Base-by-base conservation (phyloP, 1,140 invertebrate species). In the Drosophila setifemur region DNA sequence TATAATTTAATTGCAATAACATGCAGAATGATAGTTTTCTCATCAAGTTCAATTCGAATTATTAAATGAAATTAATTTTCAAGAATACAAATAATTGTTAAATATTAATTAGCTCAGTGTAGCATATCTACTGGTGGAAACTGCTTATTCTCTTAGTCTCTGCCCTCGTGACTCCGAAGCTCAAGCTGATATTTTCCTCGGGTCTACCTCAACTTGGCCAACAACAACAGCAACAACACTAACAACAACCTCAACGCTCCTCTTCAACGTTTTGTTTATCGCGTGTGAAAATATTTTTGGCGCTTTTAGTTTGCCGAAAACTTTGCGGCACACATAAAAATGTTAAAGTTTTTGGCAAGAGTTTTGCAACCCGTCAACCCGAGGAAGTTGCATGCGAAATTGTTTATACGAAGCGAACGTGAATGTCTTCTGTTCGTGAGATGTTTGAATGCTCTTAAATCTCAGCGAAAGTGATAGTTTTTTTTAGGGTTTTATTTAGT, bases 201-300 rank as follows among this genome's bases (percentile, higher is more conserved):
- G 57, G 57, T 43, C 43, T 57, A 61, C 52, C 57, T 58, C 14
- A 16, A 43, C 48, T 31, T 67, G 37, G 16, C 48, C 23, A 9
- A 8, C 44, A 23, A 12, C 11, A n/a, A n/a, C n/a, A n/a, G n/a
- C n/a, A n/a, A n/a, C n/a, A n/a, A n/a, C n/a, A n/a, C n/a, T n/a
- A n/a, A n/a, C n/a, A n/a, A n/a, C n/a, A n/a, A 29, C 25, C 21
- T 31, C 28, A 31, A 29, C 50, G 28, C 57, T 57, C 18, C 26
- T 23, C 19, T 18, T 28, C 25, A 44, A 42, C 73, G 57, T 64
- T 78, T 82, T 82, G 78, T 85, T 85, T 73, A 73, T 64, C 49
- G 73, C 78, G 78, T 82, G 78, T 82, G 78, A 82, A 73, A 55
- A 82, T 64, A 64, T 66, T 50, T 78, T 85, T 58, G 74, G 47